Conservation (phyloP, 2,888 invertebrate genomes). For the Apotomis betuletana region DNA sequence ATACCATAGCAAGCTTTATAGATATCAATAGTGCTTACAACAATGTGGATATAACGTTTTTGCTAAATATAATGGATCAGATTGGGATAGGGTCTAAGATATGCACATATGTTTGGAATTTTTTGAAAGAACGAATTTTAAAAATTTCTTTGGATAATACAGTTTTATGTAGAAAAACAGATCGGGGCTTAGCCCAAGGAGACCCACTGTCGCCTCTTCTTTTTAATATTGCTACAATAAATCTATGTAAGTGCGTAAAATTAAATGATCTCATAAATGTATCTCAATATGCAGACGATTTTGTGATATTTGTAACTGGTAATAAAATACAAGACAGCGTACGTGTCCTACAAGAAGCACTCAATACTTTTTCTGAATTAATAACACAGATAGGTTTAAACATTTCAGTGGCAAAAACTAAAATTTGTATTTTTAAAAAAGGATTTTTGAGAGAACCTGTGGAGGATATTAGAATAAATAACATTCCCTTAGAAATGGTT, state of each 20-base stretch:
- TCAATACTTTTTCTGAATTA: background rate
- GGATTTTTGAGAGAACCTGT: background rate
- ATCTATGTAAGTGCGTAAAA: constrained; percentile 35
- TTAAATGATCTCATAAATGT: constrained; percentile 28
- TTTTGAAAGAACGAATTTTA: constrained; percentile 42
- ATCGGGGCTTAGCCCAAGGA: constrained; percentile 49
- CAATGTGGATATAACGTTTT: no score
- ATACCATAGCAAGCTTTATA: background rate
- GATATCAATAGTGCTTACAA: no score
- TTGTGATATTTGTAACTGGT: constrained; percentile 27
- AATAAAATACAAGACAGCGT: background rate
- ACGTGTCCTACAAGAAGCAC: background rate
- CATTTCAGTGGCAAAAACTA: background rate
- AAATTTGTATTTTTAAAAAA: background rate
- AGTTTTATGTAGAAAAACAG: constrained; percentile 35
- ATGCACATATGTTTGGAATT: constrained; percentile 14
- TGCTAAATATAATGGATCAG: no score
- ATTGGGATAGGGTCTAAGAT: no score
- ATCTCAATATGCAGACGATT: constrained; percentile 50
- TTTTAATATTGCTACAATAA: constrained; percentile 49
- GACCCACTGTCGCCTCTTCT: constrained; percentile 52
- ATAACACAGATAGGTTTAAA: background rate
- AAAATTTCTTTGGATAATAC: constrained; percentile 29
- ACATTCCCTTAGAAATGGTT: background rate
- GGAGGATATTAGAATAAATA: background rate